phyloP scores from a whole-genome alignment of 2,888 invertebrate genomes.

The Nysson spinosus region DNA sequence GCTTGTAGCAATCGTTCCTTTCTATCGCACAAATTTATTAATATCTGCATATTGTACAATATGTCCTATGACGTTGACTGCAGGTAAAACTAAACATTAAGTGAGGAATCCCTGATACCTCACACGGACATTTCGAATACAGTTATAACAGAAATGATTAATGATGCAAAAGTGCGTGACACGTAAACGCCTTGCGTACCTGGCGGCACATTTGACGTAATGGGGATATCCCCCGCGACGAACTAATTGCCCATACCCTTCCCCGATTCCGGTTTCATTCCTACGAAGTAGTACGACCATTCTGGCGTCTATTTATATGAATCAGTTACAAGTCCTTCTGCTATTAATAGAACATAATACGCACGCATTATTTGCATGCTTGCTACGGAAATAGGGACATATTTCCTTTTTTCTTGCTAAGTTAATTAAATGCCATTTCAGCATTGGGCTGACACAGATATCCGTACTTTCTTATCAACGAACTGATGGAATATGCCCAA shows the following conservation, averaged over 20 bases:
- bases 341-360: slow-evolving; percentile 9
- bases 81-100: not conserved
- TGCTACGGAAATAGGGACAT: too few relatives aligned
- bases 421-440: too few relatives aligned
- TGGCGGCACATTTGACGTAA: slow-evolving; percentile 24
- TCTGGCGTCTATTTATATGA: not conserved
- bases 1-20: too few relatives aligned
- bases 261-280: slow-evolving; percentile 9
- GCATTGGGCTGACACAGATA: too few relatives aligned
- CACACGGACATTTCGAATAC: not conserved
- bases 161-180: not conserved
- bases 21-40: too few relatives aligned
- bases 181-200: not conserved
- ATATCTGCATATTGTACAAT: not conserved
- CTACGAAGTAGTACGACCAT: not conserved
- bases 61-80: not conserved
- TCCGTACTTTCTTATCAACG: too few relatives aligned
- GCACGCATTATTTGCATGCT: not conserved
- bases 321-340: not conserved
- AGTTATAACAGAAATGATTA: not conserved
- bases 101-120: not conserved
- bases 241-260: slow-evolving; percentile 6
- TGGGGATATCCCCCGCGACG: slow-evolving; percentile 23
- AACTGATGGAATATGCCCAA: too few relatives aligned
- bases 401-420: too few relatives aligned